Base-by-base conservation (phyloP, 2,888 invertebrate genomes). In the Ernsta delagoae region DNA sequence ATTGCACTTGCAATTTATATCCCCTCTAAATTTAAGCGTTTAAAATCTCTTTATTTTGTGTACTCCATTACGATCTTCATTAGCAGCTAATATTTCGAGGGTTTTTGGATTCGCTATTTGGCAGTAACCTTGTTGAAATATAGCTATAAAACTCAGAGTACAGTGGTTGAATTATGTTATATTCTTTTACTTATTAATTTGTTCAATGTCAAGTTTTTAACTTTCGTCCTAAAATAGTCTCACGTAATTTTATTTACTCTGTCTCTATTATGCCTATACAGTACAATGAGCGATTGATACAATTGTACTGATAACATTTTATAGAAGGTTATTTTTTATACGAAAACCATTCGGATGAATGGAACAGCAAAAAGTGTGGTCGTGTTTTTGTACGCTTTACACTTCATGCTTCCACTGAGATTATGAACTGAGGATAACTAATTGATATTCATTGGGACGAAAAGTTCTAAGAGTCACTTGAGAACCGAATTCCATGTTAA, bases 331-430 rank as follows among this genome's bases (percentile, higher is more conserved):
- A 56, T 56, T 56, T 67, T 61, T 67, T 67, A 43, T 56, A 8
- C 16, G n/a, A 16, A 67, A 61, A 67, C 16, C 60, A 56, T 67
- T 61, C 67, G 61, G 36, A 61, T 61, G 67, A 67, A 67, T 67
- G 61, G 45, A 67, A 12, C 34, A 24, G 5, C 34, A 61, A 45
- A 56, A 54, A 59, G 12, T 16, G 50, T 31, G 11, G 4, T 12
- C 31, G 0, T 11, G 65, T 60, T 66, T 66, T 59, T 66, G 11
- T 66, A 31, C 16, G 11, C 16, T 39, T 66, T 39, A 54, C 41
- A 57, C 57, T 57, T 57, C 36, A 57, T 7, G 59, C 43, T 53
- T 36, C 4, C n/a, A 31, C 34, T 53, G 45, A 45, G 45, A 64
- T 41, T 50, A 59, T 59, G 50, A 59, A 36, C 48, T 24, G n/a